Evolutionary conservation across 2,113 vertebrate genomes (phyloP), one percentile per base, ranked within the genome.

Genomic region (Chlamydotis undulata): DNA sequence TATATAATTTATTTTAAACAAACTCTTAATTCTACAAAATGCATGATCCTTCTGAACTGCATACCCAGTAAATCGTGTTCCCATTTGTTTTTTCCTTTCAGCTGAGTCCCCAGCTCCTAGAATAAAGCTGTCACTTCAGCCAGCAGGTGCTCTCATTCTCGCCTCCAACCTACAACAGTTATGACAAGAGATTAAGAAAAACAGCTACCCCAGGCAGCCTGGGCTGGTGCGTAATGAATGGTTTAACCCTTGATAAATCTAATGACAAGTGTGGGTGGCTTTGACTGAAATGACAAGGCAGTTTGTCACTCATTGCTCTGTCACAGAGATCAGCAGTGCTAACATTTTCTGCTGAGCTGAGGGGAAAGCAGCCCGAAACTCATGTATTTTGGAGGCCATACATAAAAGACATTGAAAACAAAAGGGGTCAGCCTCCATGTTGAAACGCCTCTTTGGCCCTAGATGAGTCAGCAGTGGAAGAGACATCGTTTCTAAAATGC

Each of bases 221-320:
- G 5, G 90, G 75, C 84, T 52, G 74, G 93, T n/a, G 11, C 8
- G 18, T 94, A 97, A 95, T 87, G 90, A 96, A 83, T 60, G n/a
- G 85, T 76, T 96, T 94, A 97, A 94, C 96, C 93, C 96, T 92
- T 85, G 95, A 94, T 94, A 97, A 96, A 97, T 82, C 93, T 94
- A 91, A 94, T 94, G 83, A 94, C 83, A 92, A 93, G 79, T 92
- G 97, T 96, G 92, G 95, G 97, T 93, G 83, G 94, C 49, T 52
- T 91, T 55, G 49, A 85, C 87, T 76, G 74, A 95, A 93, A 93
- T 83, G 64, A 96, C 89, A 82, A 89, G 90, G 92, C 84, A 56
- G 87, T 96, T 92, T 43, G 87, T 94, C 96, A 93, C 91, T 60
- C 35, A 1, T 23, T 59, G 71, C 69, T 83, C 89, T 85, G 88